Percentiles rank a stretch among this genome's conserved stretches.
phyloP scores from a whole-genome alignment of 2,888 invertebrate species.

The Sipha maydis region DNA sequence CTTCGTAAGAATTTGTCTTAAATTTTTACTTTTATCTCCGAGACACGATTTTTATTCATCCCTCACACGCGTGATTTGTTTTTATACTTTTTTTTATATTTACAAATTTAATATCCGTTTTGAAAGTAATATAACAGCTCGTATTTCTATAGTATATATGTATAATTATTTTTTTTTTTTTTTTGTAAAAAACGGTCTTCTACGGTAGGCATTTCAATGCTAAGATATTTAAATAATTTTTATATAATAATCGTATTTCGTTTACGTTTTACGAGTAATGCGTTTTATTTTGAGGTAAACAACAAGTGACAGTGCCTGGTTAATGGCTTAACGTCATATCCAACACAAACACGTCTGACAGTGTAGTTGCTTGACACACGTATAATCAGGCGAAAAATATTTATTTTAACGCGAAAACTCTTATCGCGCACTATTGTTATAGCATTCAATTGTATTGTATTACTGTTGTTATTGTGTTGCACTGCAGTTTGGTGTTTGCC shows the following conservation, averaged over 20 bases:
- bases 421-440: no score
- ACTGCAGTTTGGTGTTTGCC: no score
- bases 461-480: no score
- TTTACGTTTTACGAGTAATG: neutral
- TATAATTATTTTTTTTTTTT: neutral
- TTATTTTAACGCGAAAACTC: neutral
- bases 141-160: no score
- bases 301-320: conserved; percentile 42
- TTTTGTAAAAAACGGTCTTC: neutral
- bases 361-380: conserved; percentile 45
- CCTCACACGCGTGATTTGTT: neutral
- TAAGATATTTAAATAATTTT: neutral
- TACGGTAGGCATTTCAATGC: neutral
- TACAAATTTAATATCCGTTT: neutral
- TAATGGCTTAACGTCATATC: neutral
- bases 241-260: neutral
- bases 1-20: neutral
- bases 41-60: neutral
- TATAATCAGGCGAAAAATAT: neutral
- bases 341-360: conserved; percentile 21
- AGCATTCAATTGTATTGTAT: no score
- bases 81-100: neutral
- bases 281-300: neutral
- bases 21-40: neutral
- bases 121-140: neutral